Conservation (phyloP, 2,113 vertebrate species). For the Canis aureus region DNA sequence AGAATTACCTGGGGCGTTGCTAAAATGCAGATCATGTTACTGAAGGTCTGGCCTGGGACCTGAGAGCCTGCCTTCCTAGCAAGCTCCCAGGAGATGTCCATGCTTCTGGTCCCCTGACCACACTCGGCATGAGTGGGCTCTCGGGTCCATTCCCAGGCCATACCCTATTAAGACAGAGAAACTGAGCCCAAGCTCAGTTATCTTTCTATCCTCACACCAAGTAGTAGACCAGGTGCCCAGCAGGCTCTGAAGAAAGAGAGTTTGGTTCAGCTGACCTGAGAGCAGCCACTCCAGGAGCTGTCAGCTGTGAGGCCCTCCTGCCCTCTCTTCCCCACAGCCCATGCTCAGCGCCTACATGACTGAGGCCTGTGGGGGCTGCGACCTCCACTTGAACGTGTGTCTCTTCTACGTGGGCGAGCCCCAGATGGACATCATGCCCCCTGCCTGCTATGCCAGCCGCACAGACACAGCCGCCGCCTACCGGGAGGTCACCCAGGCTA, state of each 20-base stretch:
- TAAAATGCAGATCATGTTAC: not conserved
- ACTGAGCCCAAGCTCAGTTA: not conserved
- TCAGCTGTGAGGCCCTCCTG: not conserved
- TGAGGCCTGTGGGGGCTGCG: conserved; percentile 84
- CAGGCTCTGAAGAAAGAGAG: not conserved
- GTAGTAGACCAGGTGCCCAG: not conserved
- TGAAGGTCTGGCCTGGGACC: not conserved
- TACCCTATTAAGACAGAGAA: not conserved
- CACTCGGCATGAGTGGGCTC: no score
- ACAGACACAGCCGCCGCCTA: conserved; percentile 79
- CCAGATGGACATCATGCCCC: not conserved
- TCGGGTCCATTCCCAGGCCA: accelerated
- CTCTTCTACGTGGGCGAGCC: conserved; percentile 84
- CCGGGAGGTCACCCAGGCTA: conserved; percentile 81
- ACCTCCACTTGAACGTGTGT: conserved; percentile 89
- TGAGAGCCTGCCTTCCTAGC: not conserved
- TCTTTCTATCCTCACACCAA: not conserved
- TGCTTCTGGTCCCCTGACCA: not conserved
- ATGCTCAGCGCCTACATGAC: conserved; percentile 85
- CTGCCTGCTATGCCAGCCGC: conserved; percentile 79
- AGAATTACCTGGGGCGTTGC: not conserved
- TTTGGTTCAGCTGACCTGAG: no score
- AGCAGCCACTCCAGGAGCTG: not conserved
- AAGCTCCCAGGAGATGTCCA: accelerated
- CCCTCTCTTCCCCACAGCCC: conserved; percentile 73